Evolutionary conservation across 2,797 vertebrate species (phyloP).

Genomic region (Catharus ustulatus): DNA sequence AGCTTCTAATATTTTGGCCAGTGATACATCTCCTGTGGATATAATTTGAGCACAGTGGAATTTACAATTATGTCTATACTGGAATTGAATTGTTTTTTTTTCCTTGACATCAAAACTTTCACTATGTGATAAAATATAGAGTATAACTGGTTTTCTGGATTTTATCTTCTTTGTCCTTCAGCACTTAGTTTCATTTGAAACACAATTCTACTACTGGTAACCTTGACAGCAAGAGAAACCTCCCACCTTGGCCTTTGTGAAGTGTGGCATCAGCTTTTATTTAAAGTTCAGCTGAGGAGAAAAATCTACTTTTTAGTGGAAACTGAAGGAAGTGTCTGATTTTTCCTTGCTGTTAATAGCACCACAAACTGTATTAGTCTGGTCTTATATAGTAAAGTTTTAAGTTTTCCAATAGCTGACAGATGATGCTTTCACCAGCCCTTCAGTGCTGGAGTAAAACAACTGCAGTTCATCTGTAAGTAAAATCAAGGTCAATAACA

Average conservation of each 20-base stretch:
- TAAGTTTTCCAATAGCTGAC: neutral
- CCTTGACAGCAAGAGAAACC: neutral
- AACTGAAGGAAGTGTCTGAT: neutral
- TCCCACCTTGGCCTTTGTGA: neutral
- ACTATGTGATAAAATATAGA: neutral
- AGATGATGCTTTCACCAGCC: neutral
- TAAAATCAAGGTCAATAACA: neutral
- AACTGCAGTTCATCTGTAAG: neutral
- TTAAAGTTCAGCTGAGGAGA: neutral
- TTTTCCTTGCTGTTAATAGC: neutral
- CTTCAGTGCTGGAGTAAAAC: neutral
- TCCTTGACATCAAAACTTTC: neutral
- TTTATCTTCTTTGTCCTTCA: neutral
- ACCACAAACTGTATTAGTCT: neutral
- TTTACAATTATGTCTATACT: neutral
- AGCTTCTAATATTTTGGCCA: neutral
- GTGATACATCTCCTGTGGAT: neutral
- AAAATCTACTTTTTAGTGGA: neutral
- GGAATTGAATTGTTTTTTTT: neutral
- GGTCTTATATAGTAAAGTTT: neutral
- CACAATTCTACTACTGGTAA: neutral
- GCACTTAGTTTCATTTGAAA: neutral
- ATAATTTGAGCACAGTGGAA: neutral
- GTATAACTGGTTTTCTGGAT: neutral
- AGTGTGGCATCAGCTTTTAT: neutral